Percentiles rank a stretch among this genome's conserved stretches.
Conservation (phyloP, 2,113 vertebrate genomes). For the Antennarius striatus region DNA sequence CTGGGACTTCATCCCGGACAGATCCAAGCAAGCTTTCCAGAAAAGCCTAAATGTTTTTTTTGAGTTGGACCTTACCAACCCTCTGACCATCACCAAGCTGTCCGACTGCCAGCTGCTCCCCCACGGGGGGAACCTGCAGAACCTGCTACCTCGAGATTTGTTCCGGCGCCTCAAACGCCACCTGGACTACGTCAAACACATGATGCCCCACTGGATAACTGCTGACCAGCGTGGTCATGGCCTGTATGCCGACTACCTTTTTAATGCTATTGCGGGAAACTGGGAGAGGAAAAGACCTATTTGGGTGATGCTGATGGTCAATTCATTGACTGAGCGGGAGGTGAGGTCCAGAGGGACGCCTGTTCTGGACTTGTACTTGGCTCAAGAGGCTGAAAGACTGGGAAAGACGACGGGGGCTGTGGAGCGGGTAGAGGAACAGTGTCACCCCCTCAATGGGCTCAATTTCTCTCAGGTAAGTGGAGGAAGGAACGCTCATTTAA, state of each 20-base stretch:
- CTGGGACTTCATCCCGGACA: constrained; percentile 95
- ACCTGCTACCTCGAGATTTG: constrained; percentile 89
- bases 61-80: constrained; percentile 94
- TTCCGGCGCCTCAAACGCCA: constrained; percentile 96
- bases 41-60: constrained; percentile 91
- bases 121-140: constrained; percentile 93
- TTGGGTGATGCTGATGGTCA: constrained; percentile 99
- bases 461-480: constrained; percentile 94
- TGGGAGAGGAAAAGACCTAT: constrained; percentile 98
- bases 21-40: constrained; percentile 92
- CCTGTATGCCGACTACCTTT: constrained; percentile 95
- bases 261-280: constrained; percentile 96
- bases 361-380: constrained; percentile 93
- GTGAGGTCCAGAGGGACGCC: constrained; percentile 93
- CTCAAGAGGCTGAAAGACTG: constrained; percentile 93
- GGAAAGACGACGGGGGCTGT: constrained; percentile 92
- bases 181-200: constrained; percentile 96
- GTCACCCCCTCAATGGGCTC: constrained; percentile 94
- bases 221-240: constrained; percentile 92
- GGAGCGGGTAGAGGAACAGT: constrained; percentile 96
- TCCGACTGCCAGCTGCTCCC: constrained; percentile 96
- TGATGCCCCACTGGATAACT: constrained; percentile 98
- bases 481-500: neutral
- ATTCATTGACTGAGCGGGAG: constrained; percentile 95
- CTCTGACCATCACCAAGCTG: constrained; percentile 92